Evolutionary conservation across 2,888 invertebrate species (phyloP).

Genomic region (Melinopterus prodromus): DNA sequence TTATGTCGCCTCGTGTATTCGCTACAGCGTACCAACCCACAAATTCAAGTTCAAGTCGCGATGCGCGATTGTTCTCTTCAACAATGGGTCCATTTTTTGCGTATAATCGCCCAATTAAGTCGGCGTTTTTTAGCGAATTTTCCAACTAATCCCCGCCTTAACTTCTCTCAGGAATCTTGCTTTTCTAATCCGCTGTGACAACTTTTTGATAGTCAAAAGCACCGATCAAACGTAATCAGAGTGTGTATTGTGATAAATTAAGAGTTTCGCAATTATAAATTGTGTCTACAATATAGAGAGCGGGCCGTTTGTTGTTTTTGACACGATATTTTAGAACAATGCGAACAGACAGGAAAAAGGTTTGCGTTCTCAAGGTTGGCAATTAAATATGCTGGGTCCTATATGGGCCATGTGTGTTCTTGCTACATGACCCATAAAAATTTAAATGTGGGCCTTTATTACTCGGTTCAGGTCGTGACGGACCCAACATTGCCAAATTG

Average conservation of each 20-base stretch:
- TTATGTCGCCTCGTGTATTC: background rate
- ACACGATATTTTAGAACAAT: slow-evolving; percentile 42
- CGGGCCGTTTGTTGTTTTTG: background rate
- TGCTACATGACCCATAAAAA: slow-evolving; percentile 51
- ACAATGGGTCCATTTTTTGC: background rate
- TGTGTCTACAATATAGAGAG: background rate
- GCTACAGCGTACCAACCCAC: background rate
- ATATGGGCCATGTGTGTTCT: slow-evolving; percentile 50
- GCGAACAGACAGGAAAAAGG: slow-evolving; percentile 49
- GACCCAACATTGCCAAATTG: background rate
- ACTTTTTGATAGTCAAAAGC: background rate
- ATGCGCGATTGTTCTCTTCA: background rate
- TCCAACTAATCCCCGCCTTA: background rate
- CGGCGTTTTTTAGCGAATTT: background rate
- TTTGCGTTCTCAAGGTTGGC: slow-evolving; percentile 49
- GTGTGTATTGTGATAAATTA: background rate
- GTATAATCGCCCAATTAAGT: background rate
- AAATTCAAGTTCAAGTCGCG: background rate
- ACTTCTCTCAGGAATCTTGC: background rate
- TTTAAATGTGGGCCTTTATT: slow-evolving; percentile 5
- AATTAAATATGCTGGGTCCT: slow-evolving; percentile 49
- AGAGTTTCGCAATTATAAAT: background rate
- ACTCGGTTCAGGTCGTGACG: background rate
- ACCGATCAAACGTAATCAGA: background rate
- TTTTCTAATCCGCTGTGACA: background rate